phyloP scores from a whole-genome alignment of 1,140 invertebrate genomes.

The Penaeus chinensis region DNA sequence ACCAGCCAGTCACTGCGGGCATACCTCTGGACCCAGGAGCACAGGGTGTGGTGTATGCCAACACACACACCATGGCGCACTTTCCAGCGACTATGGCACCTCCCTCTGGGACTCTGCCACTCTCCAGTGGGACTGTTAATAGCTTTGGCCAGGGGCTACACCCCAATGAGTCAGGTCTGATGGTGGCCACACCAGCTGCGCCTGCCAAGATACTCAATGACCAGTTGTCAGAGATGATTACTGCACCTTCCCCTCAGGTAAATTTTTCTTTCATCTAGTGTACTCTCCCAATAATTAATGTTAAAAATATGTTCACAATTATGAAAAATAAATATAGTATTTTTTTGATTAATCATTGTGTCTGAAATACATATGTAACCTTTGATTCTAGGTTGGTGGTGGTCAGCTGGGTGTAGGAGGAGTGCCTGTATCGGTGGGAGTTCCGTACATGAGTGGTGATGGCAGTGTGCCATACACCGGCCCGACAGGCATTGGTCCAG shows the following conservation, averaged over 20 bases:
- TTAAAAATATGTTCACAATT: background rate
- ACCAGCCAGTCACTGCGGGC: conserved; percentile 35
- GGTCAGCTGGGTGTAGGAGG: conserved; percentile 55
- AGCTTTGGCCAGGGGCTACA: conserved; percentile 52
- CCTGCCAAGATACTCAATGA: conserved; percentile 62
- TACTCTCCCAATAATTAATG: background rate
- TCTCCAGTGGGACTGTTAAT: conserved; percentile 48
- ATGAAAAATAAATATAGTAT: background rate
- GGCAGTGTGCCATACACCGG: conserved; percentile 56
- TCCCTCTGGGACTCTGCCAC: conserved; percentile 52
- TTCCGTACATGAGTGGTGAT: conserved; percentile 51
- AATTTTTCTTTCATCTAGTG: conserved; percentile 4
- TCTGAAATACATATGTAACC: background rate
- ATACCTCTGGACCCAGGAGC: conserved; percentile 45
- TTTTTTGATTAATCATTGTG: background rate
- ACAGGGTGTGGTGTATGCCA: conserved; percentile 60
- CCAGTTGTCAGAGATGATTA: conserved; percentile 59
- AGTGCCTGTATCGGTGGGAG: conserved; percentile 49
- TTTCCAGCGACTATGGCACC: conserved; percentile 54
- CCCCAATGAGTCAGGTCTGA: conserved; percentile 52
- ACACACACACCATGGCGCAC: conserved; percentile 59
- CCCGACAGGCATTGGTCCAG: conserved; percentile 41
- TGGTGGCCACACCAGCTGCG: conserved; percentile 61
- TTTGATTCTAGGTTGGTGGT: conserved; percentile 31
- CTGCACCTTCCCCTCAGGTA: conserved; percentile 57